Conservation (phyloP, 2,113 vertebrate genomes). For the Orientallactaga bullata region DNA sequence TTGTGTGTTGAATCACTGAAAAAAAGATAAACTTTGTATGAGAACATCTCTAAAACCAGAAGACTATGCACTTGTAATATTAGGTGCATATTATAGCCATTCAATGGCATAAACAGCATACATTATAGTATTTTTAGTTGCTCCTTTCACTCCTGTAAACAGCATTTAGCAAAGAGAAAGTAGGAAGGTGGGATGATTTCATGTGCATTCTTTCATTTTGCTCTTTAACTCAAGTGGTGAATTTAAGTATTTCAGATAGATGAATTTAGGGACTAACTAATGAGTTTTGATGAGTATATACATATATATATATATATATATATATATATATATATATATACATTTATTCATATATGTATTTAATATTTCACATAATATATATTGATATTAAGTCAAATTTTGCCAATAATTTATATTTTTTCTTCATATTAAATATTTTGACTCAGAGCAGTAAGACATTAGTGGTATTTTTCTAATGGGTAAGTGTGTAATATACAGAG, state of each 20-base stretch:
- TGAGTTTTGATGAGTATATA: too few species aligned
- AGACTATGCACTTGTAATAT: background rate
- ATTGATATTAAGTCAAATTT: background rate
- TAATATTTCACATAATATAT: too few species aligned
- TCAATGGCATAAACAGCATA: background rate
- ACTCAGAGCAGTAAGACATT: background rate
- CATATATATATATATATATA: too few species aligned
- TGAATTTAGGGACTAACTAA: background rate
- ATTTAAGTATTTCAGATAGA: slow-evolving; percentile 19
- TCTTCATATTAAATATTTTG: background rate
- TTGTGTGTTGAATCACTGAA: background rate
- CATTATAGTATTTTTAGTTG: background rate
- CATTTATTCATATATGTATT: too few species aligned
- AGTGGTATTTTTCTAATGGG: background rate
- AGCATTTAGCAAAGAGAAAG: background rate
- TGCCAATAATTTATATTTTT: background rate
- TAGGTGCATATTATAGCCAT: background rate
- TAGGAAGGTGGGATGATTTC: background rate
- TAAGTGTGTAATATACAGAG: too few species aligned
- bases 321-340: too few species aligned
- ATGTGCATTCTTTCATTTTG: background rate
- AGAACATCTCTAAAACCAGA: background rate
- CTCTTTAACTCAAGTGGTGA: background rate
- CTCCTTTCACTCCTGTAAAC: background rate
- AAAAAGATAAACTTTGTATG: background rate